phyloP scores from a whole-genome alignment of 2,113 vertebrate species.

The Caloenas nicobarica region DNA sequence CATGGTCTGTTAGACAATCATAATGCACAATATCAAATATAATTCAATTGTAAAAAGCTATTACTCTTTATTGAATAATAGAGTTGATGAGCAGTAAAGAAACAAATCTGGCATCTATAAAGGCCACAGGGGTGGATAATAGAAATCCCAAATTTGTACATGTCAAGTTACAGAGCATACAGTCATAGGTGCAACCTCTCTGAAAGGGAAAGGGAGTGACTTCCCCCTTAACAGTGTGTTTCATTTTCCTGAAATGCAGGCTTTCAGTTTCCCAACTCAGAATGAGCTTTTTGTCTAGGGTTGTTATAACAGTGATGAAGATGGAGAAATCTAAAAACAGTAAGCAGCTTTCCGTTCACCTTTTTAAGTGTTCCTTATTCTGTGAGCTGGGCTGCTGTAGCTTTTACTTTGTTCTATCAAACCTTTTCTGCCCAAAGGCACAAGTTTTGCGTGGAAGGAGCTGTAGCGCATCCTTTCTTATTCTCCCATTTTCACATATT shows the following conservation, averaged over 20 bases:
- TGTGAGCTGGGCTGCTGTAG: not conserved
- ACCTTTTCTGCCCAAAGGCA: not conserved
- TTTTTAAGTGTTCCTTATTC: not conserved
- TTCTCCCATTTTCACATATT: not conserved
- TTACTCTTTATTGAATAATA: constrained; percentile 26
- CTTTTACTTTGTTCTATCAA: not conserved
- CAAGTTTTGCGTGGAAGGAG: not conserved
- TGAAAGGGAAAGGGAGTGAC: not conserved
- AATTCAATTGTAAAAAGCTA: not conserved
- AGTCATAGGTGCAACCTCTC: not conserved
- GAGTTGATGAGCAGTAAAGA: not conserved
- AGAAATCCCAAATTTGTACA: not conserved
- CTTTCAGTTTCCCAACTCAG: not conserved
- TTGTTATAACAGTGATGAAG: not conserved
- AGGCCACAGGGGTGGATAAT: not conserved
- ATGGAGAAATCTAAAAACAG: not conserved
- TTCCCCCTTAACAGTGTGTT: not conserved
- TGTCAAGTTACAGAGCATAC: not conserved
- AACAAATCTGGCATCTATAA: not conserved
- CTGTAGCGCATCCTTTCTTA: not conserved
- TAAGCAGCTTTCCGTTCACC: not conserved
- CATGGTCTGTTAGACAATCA: constrained; percentile 58
- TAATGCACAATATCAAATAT: constrained; percentile 57
- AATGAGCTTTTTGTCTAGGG: not conserved
- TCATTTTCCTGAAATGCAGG: not conserved